These are phyloP conservation scores for Zapus hudsonius DNA, from an alignment of 2,113 vertebrate species.

Conservation along the genomic window DNA sequence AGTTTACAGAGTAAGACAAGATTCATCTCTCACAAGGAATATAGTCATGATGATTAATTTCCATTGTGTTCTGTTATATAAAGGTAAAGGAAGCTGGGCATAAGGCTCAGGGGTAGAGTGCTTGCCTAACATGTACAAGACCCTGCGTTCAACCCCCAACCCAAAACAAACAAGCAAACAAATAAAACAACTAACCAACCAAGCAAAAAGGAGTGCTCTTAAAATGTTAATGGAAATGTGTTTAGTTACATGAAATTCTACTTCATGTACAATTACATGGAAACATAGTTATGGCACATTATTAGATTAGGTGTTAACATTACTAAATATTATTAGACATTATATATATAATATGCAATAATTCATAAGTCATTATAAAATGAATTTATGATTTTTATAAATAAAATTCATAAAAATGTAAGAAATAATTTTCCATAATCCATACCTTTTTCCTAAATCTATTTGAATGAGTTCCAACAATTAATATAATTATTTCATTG, in stretches of 20 bases:
- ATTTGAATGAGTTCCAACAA: slow-evolving; percentile 5
- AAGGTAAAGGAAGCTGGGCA: not conserved
- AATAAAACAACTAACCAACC: not conserved
- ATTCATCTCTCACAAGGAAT: slow-evolving; percentile 17
- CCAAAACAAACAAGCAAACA: not conserved
- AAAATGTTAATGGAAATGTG: slow-evolving; percentile 19
- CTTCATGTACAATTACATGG: not conserved
- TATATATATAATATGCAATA: not conserved
- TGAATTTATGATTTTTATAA: slow-evolving; percentile 28
- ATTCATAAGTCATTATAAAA: not conserved
- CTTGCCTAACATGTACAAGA: not conserved
- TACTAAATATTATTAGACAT: not conserved
- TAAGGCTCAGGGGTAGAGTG: not conserved
- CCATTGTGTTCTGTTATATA: not conserved
- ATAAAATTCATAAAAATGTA: slow-evolving; percentile 4
- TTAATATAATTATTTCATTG: slow-evolving; percentile 13
- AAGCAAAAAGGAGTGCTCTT: not conserved
- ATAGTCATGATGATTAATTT: not conserved
- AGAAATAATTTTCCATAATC: not conserved
- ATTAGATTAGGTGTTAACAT: not conserved
- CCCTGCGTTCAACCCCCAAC: not conserved
- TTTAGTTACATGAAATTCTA: slow-evolving; percentile 23
- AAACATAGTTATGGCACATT: not conserved
- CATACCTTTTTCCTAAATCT: not conserved
- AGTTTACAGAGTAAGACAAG: not conserved